These are phyloP conservation scores for Azorinus chamasolen DNA, from an alignment of 2,888 invertebrate species.

Conservation along the genomic window DNA sequence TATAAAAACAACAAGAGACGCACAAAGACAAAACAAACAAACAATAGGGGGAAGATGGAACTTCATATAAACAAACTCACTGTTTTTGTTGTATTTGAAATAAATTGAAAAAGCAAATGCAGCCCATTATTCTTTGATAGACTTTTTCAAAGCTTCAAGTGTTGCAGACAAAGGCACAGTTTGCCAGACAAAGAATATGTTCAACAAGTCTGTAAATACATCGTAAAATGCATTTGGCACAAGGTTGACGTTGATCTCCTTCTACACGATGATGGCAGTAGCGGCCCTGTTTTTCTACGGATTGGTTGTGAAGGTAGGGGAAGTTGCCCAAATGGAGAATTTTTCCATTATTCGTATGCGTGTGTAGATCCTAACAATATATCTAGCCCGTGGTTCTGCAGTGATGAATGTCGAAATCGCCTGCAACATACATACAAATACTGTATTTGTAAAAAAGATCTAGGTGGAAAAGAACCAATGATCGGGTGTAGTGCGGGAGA, in stretches of 20 bases:
- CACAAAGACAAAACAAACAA: too few relatives aligned
- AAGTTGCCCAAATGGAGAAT: constrained; percentile 37
- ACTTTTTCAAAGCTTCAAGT: constrained; percentile 43
- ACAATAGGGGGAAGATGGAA: too few relatives aligned
- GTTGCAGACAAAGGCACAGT: constrained; percentile 33
- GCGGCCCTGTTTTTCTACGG: constrained; percentile 18
- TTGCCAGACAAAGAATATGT: constrained; percentile 36
- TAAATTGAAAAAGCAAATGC: too few relatives aligned
- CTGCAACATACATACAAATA: constrained; percentile 12
- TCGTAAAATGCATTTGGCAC: constrained; percentile 28
- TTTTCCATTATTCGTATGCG: not conserved
- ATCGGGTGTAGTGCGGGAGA: constrained; percentile 49
- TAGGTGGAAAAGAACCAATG: constrained; percentile 49
- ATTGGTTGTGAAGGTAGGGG: constrained; percentile 27
- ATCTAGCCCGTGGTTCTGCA: too few relatives aligned
- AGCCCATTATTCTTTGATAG: constrained; percentile 45
- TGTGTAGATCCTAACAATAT: too few relatives aligned
- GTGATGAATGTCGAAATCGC: too few relatives aligned
- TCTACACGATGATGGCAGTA: not conserved
- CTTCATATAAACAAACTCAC: constrained; percentile 45
- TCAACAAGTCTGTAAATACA: constrained; percentile 19
- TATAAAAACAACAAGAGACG: too few relatives aligned
- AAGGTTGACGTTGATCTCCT: constrained; percentile 26
- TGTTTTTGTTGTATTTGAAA: too few relatives aligned
- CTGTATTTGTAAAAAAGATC: constrained; percentile 43